Evolutionary conservation across 2,113 vertebrate genomes (phyloP).

Genomic region (Eulemur rufifrons): DNA sequence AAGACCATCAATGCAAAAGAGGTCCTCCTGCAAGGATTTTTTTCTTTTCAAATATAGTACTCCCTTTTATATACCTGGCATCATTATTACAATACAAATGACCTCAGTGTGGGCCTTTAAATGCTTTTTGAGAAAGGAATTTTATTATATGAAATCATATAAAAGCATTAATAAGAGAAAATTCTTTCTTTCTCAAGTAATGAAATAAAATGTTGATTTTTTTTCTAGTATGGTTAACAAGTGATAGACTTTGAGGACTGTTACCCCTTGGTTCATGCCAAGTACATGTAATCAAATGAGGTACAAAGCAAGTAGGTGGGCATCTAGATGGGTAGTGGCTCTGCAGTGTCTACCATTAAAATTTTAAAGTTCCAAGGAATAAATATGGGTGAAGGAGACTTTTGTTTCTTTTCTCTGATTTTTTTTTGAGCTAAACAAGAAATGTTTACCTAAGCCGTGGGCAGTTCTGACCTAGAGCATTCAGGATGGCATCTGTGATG

Average conservation of each 20-base stretch:
- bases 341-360: not conserved
- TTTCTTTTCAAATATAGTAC: not conserved
- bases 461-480: slow-evolving; percentile 98
- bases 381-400: not conserved
- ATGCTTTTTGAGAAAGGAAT: not conserved
- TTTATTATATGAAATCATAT: not conserved
- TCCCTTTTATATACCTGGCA: not conserved
- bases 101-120: not conserved
- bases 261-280: not conserved
- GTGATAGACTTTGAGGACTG: not conserved
- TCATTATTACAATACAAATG: not conserved
- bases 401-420: not conserved
- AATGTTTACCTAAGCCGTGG: slow-evolving; percentile 92
- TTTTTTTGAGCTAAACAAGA: slow-evolving; percentile 41
- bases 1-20: not conserved
- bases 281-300: not conserved
- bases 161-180: slow-evolving; percentile 16
- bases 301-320: not conserved
- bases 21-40: not conserved
- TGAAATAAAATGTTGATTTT: not conserved
- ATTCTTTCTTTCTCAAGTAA: slow-evolving; percentile 25
- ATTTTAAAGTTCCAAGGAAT: slow-evolving; percentile 16
- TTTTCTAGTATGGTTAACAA: not conserved
- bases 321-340: not conserved
- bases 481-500: slow-evolving; percentile 98